Conservation (phyloP, 37 sponge, comb jelly and placozoan genomes). For the Dysidea cf. avara region DNA sequence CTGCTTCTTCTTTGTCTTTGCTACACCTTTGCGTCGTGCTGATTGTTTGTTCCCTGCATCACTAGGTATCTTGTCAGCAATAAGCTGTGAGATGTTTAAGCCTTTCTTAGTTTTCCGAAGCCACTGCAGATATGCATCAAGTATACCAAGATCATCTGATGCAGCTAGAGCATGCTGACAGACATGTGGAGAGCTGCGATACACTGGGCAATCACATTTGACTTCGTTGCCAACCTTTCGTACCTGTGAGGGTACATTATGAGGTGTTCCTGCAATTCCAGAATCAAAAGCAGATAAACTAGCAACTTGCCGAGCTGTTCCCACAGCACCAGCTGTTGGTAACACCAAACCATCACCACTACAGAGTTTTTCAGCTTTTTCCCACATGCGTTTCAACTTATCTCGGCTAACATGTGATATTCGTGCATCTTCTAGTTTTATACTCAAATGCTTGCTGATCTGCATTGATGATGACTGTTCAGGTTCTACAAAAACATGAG, state of each 20-base stretch:
- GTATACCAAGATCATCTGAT: constrained; percentile 8
- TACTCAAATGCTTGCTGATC: too few relatives aligned
- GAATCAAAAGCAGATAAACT: not conserved
- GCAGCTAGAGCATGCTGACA: constrained; percentile 14
- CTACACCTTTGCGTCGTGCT: not conserved
- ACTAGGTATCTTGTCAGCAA: not conserved
- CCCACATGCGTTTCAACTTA: constrained; percentile 4
- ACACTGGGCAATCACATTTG: constrained; percentile 2
- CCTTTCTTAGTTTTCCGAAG: constrained; percentile 1
- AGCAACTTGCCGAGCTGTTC: constrained; percentile 6
- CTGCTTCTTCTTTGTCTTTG: constrained; percentile 1
- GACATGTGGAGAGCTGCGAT: not conserved
- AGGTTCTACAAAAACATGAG: not conserved
- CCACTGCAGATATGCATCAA: constrained; percentile 11
- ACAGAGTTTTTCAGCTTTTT: constrained; percentile 9
- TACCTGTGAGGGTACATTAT: not conserved
- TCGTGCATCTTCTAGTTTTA: not conserved
- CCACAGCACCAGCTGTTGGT: constrained; percentile 3
- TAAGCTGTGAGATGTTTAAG: constrained; percentile 1
- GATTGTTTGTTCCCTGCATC: not conserved
- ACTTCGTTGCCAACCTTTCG: not conserved
- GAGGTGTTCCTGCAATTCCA: constrained; percentile 1
- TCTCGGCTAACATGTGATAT: not conserved
- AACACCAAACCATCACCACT: not conserved
- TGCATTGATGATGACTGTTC: too few relatives aligned